These are phyloP conservation scores for Volucella bombylans DNA, from an alignment of 2,888 invertebrate genomes.

Conservation along the genomic window DNA sequence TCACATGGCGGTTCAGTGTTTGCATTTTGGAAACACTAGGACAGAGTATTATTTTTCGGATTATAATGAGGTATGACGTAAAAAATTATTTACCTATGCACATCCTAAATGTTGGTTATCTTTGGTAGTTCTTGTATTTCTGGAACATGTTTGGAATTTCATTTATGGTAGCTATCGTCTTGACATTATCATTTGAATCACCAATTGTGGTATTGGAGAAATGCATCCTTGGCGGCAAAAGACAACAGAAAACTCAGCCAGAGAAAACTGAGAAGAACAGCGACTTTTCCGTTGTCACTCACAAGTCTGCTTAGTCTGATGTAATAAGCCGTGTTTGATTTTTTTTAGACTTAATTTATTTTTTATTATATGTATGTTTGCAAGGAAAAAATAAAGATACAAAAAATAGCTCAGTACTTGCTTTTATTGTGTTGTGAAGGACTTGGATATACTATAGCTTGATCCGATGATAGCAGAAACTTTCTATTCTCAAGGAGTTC, in stretches of 20 bases:
- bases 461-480: too few species aligned
- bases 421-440: too few species aligned
- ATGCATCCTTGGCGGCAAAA: not conserved
- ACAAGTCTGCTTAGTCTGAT: too few species aligned
- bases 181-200: conserved; percentile 71
- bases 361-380: too few species aligned
- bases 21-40: conserved; percentile 78
- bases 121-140: conserved; percentile 52
- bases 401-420: too few species aligned
- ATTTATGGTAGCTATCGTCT: conserved; percentile 47
- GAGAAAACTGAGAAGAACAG: not conserved
- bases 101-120: not conserved
- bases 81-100: not conserved
- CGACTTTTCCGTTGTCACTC: too few species aligned
- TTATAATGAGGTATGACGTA: conserved; percentile 67
- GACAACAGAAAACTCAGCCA: not conserved
- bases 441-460: too few species aligned
- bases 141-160: conserved; percentile 68
- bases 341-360: too few species aligned
- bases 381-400: too few species aligned
- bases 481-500: too few species aligned
- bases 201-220: conserved; percentile 69
- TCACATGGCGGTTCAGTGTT: conserved; percentile 79
- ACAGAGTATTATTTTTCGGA: conserved; percentile 79
- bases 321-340: too few species aligned